Base-by-base conservation (phyloP, 2,797 vertebrate species). In the Synanceia verrucosa region DNA sequence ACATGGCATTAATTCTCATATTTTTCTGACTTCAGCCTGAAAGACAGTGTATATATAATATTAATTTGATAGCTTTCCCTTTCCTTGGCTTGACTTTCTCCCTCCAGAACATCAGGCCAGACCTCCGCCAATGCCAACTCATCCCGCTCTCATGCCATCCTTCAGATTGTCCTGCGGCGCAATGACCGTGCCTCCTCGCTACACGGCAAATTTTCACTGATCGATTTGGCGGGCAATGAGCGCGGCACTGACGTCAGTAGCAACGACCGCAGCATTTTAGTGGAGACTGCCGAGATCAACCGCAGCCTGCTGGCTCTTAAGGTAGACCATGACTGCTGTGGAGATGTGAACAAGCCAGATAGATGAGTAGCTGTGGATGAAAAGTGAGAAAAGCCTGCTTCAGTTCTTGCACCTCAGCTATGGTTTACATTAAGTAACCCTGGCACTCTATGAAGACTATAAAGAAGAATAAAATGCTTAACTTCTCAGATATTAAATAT, bases 211-310 rank as follows among this genome's bases (percentile, higher is more conserved):
- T 98, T 99, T 85, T 99, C 98, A 10, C 83, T 99, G 86, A 95
- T 99, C 16, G 98, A 99, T 83, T 87, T 99, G 88, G 98, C 98
- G 10, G 98, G 98, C 44, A 99, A 99, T 0, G 98, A 99, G 86
- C 95, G 98, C 21, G 98, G 97, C 16, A 96, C 93, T 0, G 97
- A 99, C 33, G 96, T 96, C 7, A 93, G 93, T 64, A 96, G 94
- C 83, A 96, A 96, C n/a, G 96, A 99, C 86, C 93, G 97, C 65
- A 94, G 92, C 89, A 97, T 96, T 37, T 91, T 97, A 59, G 94
- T 97, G 85, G 98, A 99, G 90, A 96, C 95, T 0, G 95, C 97
- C 0, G 97, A 99, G 91, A 99, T 99, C 90, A 99, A 99, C 88
- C 96, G 97, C 79, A 99, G 98, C 75, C 95, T 99, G 33, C 88